Percentiles rank a stretch among this genome's conserved stretches.
Evolutionary conservation across 2,888 invertebrate genomes (phyloP).

Genomic region (Ophion costatus): DNA sequence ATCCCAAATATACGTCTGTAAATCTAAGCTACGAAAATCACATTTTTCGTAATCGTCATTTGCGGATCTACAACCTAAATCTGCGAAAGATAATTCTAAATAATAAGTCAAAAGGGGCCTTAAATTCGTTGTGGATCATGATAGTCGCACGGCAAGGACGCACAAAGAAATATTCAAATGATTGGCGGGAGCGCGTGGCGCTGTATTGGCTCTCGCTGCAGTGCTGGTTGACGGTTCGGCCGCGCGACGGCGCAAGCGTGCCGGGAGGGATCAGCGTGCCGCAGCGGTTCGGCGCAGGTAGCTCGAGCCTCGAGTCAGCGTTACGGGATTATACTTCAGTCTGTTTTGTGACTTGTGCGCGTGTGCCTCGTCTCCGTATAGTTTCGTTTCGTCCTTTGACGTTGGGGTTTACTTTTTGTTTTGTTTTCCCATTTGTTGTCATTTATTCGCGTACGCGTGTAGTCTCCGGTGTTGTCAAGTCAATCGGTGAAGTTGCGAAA

Average conservation of each 20-base stretch:
- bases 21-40: too few species aligned
- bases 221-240: slow-evolving; percentile 2
- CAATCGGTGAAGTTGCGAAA: slow-evolving; percentile 20
- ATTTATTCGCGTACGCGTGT: neutral
- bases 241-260: slow-evolving; percentile 35
- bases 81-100: neutral
- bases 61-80: neutral
- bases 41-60: too few species aligned
- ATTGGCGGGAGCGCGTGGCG: slow-evolving; percentile 23
- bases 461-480: slow-evolving; percentile 4
- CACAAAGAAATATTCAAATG: slow-evolving; percentile 14
- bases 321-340: slow-evolving; percentile 69
- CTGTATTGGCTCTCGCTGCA: slow-evolving; percentile 28
- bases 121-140: neutral
- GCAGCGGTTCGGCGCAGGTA: slow-evolving; percentile 59
- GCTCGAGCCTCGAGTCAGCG: slow-evolving; percentile 21
- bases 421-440: slow-evolving; percentile 22
- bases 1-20: too few species aligned
- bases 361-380: slow-evolving; percentile 68
- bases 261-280: slow-evolving; percentile 39
- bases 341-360: slow-evolving; percentile 77
- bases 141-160: neutral
- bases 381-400: slow-evolving; percentile 62
- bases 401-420: slow-evolving; percentile 49
- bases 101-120: neutral